These are phyloP conservation scores for Athrips mouffetella DNA, from an alignment of 2,888 invertebrate species.

Conservation along the genomic window DNA sequence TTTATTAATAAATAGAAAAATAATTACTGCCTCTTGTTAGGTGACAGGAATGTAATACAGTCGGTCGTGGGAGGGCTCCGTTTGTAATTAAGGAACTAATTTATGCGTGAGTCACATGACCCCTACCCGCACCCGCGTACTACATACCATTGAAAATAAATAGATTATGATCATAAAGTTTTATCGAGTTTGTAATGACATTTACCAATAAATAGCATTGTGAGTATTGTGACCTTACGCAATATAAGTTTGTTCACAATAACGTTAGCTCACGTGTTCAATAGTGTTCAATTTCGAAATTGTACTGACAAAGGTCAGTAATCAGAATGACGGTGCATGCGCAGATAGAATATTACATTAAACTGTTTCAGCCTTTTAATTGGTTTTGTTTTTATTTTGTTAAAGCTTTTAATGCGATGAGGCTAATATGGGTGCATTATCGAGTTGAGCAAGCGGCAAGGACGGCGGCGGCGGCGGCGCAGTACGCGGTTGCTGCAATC, in stretches of 20 bases:
- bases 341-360: conserved; percentile 29
- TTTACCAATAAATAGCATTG: conserved; percentile 55
- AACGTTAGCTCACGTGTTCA: conserved; percentile 49
- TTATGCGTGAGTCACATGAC: conserved; percentile 21
- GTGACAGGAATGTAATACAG: not conserved
- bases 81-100: conserved; percentile 24
- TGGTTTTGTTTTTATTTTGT: conserved; percentile 54
- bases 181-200: conserved; percentile 51
- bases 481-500: conserved; percentile 19
- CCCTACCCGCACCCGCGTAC: conserved; percentile 24
- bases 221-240: conserved; percentile 49
- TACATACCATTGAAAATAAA: conserved; percentile 28
- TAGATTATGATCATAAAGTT: conserved; percentile 36
- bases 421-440: conserved; percentile 56
- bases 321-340: conserved; percentile 15
- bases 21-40: no score
- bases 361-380: conserved; percentile 57
- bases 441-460: conserved; percentile 65
- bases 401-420: conserved; percentile 65
- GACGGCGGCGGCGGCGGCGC: conserved; percentile 42
- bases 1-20: no score
- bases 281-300: conserved; percentile 57
- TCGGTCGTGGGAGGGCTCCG: not conserved
- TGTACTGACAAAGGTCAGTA: conserved; percentile 26
- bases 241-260: conserved; percentile 51